phyloP scores from a whole-genome alignment of 2,888 invertebrate genomes.

The Sisyra nigra region DNA sequence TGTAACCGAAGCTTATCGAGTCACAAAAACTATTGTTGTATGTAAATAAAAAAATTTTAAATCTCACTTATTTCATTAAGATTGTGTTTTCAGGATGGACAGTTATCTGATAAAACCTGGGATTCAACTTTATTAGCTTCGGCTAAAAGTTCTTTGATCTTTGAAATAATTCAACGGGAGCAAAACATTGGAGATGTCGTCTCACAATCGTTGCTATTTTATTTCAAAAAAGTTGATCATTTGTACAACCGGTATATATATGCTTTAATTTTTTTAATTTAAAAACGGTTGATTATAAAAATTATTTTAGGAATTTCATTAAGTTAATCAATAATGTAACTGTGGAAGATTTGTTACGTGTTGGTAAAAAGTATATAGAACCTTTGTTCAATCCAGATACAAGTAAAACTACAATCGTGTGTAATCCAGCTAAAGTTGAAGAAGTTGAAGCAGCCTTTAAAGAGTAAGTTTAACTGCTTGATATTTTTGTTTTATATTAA shows the following conservation, averaged over 20 bases:
- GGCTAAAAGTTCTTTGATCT: conserved; percentile 74
- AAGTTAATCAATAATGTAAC: conserved; percentile 47
- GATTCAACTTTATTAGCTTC: conserved; percentile 62
- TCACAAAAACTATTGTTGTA: conserved; percentile 57
- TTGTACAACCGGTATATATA: conserved; percentile 58
- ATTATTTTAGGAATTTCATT: conserved; percentile 39
- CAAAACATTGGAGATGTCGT: conserved; percentile 63
- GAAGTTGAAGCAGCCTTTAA: conserved; percentile 48
- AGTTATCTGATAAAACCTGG: conserved; percentile 45
- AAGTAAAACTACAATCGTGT: conserved; percentile 54
- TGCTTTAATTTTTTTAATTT: conserved; percentile 13
- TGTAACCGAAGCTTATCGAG: conserved; percentile 60
- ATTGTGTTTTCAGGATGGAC: conserved; percentile 41
- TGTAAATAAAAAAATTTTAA: conserved; percentile 16
- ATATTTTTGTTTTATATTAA: conserved; percentile 1
- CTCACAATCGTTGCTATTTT: conserved; percentile 51
- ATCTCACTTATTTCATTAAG: too few relatives aligned
- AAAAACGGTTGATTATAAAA: neutral
- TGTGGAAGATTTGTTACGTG: conserved; percentile 40
- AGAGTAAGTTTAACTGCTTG: conserved; percentile 31
- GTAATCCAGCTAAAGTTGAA: conserved; percentile 57
- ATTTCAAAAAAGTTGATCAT: conserved; percentile 47
- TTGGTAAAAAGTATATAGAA: conserved; percentile 55
- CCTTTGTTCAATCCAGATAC: conserved; percentile 43
- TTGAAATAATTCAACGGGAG: conserved; percentile 67